Conservation (phyloP, 2,113 vertebrate species). For the Pseudopipra pipra region DNA sequence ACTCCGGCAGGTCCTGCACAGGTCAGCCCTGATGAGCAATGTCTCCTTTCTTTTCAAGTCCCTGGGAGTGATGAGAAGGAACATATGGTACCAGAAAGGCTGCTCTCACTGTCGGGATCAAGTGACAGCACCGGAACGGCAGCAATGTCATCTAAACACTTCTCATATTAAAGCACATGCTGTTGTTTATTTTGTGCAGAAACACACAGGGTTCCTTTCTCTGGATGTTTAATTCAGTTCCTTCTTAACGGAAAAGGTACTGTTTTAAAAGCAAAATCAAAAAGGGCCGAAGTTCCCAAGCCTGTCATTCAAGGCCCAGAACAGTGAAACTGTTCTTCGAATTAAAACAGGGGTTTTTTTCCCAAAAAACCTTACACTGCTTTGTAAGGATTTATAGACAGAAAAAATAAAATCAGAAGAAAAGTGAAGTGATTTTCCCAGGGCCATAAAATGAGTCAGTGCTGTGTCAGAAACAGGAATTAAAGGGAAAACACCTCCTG, state of each 20-base stretch:
- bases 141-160: neutral
- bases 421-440: neutral
- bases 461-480: neutral
- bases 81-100: neutral
- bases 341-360: neutral
- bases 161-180: neutral
- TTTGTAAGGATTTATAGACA: neutral
- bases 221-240: neutral
- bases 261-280: neutral
- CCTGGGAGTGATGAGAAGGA: neutral
- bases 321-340: neutral
- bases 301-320: neutral
- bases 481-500: neutral
- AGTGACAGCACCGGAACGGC: neutral
- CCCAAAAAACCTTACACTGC: accelerated
- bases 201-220: neutral
- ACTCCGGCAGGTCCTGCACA: neutral
- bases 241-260: neutral
- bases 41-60: neutral
- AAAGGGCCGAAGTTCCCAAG: neutral
- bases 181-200: neutral
- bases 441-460: neutral
- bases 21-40: neutral
- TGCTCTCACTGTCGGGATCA: neutral
- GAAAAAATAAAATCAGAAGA: neutral